Base-by-base conservation (phyloP, 1,140 invertebrate species). In the Drosophila seguyi region DNA sequence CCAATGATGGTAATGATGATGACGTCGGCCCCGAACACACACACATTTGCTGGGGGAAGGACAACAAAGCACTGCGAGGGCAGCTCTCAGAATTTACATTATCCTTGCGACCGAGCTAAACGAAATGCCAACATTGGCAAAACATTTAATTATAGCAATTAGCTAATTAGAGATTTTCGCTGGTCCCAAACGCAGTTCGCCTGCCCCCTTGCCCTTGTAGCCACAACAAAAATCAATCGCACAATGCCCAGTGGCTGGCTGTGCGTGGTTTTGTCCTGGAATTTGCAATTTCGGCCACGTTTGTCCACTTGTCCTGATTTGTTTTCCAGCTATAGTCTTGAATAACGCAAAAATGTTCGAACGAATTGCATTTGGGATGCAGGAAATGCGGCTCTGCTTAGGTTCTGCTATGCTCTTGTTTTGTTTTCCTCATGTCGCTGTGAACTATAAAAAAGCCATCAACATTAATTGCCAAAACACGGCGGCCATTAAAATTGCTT, bases 61-160 rank as follows among this genome's bases (percentile, higher is more conserved):
- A 34, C 48, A 18, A 31, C 34, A 27, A 20, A 44, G 22, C 29
- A 18, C 16, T 0, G 44, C 25, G 66, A 62, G 52, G 25, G 38
- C 36, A 16, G 45, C 47, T 45, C 50, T 42, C 81, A 73, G 68
- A 88, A 80, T 90, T 90, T 88, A 79, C 85, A 88, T 90, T 90
- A 69, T 85, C 74, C 81, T 90, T 79, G 77, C 71, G 78, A 3
- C 77, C 63, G 71, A 74, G 77, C 71, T 78, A 74, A 90, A 81
- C 85, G 85, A 87, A 91, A 91, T 88, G 76, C 73, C 77, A 77
- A 65, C 87, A 88, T 91, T 91, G 75, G 80, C 88, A 69, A 81
- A 84, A 81, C 87, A 91, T 91, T 91, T 91, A 91, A 91, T 91
- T 91, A 91, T 81, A 91, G 79, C 87, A 91, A 91, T 91, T 91